These are phyloP conservation scores for Dermatemys mawii DNA, from an alignment of 2,113 vertebrate genomes.

Conservation along the genomic window DNA sequence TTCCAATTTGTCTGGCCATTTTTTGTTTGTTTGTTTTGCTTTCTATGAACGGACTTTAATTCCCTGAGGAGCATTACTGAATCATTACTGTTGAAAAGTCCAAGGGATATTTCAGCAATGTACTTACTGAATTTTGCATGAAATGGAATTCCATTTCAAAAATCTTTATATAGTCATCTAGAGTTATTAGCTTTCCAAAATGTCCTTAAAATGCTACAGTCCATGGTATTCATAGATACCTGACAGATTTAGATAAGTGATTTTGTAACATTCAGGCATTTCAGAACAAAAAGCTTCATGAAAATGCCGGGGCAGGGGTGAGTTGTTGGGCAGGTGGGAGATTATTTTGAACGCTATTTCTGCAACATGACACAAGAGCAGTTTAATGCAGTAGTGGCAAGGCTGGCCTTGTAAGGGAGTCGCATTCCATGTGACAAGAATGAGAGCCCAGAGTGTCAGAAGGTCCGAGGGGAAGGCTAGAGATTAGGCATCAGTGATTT, in stretches of 20 bases:
- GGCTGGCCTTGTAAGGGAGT: background rate
- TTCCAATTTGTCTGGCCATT: background rate
- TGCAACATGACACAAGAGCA: background rate
- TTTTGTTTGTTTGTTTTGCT: background rate
- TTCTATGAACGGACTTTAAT: background rate
- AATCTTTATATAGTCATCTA: background rate
- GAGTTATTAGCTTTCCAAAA: background rate
- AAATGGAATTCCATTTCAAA: background rate
- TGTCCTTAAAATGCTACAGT: background rate
- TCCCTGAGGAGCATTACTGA: background rate
- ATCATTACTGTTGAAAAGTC: background rate
- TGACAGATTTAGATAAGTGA: background rate
- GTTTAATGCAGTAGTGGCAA: background rate
- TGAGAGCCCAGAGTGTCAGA: background rate
- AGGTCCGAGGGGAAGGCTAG: background rate
- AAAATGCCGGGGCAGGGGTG: background rate
- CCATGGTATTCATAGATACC: background rate
- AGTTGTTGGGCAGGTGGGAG: no score
- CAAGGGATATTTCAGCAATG: constrained; percentile 10
- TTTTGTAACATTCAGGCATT: background rate
- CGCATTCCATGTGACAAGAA: background rate
- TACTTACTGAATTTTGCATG: constrained; percentile 25
- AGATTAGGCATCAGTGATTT: background rate
- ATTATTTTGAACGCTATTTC: background rate
- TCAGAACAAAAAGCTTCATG: background rate